Conservation (phyloP, 2,888 invertebrate genomes). For the Amiota mariae region DNA sequence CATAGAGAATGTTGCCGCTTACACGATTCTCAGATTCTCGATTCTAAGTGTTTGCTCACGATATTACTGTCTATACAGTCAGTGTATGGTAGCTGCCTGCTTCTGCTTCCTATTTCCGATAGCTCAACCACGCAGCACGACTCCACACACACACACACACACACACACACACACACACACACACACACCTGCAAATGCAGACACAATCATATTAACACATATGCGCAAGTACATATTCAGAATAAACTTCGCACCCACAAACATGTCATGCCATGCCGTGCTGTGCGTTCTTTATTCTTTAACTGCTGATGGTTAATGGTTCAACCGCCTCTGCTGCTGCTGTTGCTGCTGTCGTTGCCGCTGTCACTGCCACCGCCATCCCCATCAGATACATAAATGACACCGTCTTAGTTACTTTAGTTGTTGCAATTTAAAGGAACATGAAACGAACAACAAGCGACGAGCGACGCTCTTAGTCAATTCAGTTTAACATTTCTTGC, state of each 20-base stretch:
- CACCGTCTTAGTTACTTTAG: too few relatives aligned
- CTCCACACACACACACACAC: slow-evolving; percentile 8
- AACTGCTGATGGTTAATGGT: too few relatives aligned
- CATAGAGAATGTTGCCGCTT: not conserved
- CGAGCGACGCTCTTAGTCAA: too few relatives aligned
- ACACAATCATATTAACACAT: not conserved
- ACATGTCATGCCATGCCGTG: not conserved
- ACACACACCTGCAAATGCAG: not conserved
- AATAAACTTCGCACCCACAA: not conserved
- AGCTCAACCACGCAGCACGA: slow-evolving; percentile 39
- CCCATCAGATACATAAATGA: too few relatives aligned
- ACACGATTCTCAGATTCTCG: not conserved
- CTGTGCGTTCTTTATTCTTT: not conserved
- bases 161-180: not conserved
- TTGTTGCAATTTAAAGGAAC: too few relatives aligned
- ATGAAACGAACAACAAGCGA: too few relatives aligned
- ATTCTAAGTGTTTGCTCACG: too few relatives aligned
- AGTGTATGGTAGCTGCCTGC: not conserved
- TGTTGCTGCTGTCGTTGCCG: too few relatives aligned
- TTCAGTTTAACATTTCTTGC: too few relatives aligned
- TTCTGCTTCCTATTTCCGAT: slow-evolving; percentile 24
- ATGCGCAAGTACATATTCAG: not conserved
- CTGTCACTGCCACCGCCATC: too few relatives aligned
- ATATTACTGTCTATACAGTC: not conserved
- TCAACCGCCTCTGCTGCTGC: too few relatives aligned